Conservation (phyloP, 2,888 invertebrate genomes). For the Gymnoscelis rufifasciata region DNA sequence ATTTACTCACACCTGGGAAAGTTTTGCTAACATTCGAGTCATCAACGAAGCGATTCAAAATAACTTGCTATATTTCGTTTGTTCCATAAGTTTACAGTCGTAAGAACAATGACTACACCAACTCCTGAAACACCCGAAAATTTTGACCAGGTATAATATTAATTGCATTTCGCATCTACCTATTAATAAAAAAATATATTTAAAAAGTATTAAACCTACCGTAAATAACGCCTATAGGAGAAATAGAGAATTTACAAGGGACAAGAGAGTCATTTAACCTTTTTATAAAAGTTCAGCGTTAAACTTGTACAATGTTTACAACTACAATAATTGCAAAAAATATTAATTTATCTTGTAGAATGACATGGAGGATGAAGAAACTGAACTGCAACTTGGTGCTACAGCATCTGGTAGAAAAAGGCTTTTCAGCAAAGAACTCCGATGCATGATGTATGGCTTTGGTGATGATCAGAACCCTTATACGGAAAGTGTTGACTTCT, state of each 20-base stretch:
- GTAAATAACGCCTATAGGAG: too few relatives aligned
- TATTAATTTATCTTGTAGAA: slow-evolving; percentile 5
- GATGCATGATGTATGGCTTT: slow-evolving; percentile 99
- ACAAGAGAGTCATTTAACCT: too few relatives aligned
- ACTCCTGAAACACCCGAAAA: slow-evolving; percentile 60
- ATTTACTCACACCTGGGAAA: too few relatives aligned
- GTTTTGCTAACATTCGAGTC: too few relatives aligned
- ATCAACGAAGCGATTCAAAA: too few relatives aligned
- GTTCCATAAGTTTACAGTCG: not conserved
- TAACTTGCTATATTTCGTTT: too few relatives aligned
- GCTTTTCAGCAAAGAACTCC: slow-evolving; percentile 92
- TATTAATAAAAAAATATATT: not conserved
- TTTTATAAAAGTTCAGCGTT: too few relatives aligned
- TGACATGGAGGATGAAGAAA: slow-evolving; percentile 82
- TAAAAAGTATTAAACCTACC: not conserved
- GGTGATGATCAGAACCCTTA: slow-evolving; percentile 99
- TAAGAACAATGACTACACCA: slow-evolving; percentile 47
- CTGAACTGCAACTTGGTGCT: slow-evolving; percentile 83
- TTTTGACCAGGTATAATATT: slow-evolving; percentile 58
- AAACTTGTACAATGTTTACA: too few relatives aligned
- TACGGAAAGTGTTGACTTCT: slow-evolving; percentile 97
- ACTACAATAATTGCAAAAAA: too few relatives aligned
- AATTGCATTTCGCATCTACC: not conserved
- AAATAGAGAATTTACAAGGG: too few relatives aligned
- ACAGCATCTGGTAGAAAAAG: slow-evolving; percentile 87